Percentiles rank a stretch among this genome's conserved stretches.
Evolutionary conservation across 2,113 vertebrate genomes (phyloP).

Genomic region (Halichoeres trimaculatus): DNA sequence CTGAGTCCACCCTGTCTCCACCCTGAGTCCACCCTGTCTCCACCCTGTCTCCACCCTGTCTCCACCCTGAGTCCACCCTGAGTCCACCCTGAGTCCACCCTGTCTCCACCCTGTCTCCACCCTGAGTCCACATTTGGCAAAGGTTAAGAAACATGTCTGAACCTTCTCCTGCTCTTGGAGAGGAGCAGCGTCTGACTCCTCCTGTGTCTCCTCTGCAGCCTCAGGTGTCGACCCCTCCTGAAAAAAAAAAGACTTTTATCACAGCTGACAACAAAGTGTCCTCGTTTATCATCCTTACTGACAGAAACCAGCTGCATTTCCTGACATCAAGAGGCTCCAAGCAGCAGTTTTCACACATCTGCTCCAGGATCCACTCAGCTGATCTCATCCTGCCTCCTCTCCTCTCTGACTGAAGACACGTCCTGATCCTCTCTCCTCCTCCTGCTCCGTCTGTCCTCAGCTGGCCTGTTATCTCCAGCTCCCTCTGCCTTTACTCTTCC

Average conservation of each 20-base stretch:
- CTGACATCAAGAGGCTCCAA: not conserved
- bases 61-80: no score
- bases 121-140: no score
- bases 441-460: not conserved
- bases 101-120: no score
- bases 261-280: no score
- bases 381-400: not conserved
- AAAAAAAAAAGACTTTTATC: not conserved
- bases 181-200: slow-evolving; percentile 23
- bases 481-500: not conserved
- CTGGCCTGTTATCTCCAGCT: slow-evolving; percentile 16
- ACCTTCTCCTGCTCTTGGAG: slow-evolving; percentile 45
- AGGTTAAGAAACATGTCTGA: no score
- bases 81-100: no score
- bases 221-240: slow-evolving; percentile 8
- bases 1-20: no score
- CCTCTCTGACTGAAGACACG: no score
- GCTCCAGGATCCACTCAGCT: no score
- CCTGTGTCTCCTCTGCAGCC: slow-evolving; percentile 17
- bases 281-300: not conserved
- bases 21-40: no score
- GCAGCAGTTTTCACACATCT: not conserved
- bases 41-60: no score
- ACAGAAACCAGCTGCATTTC: not conserved
- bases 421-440: no score